Percentiles rank a stretch among this genome's conserved stretches.
phyloP scores from a whole-genome alignment of 1,140 invertebrate species.

The Drosophila nigrodunni region DNA sequence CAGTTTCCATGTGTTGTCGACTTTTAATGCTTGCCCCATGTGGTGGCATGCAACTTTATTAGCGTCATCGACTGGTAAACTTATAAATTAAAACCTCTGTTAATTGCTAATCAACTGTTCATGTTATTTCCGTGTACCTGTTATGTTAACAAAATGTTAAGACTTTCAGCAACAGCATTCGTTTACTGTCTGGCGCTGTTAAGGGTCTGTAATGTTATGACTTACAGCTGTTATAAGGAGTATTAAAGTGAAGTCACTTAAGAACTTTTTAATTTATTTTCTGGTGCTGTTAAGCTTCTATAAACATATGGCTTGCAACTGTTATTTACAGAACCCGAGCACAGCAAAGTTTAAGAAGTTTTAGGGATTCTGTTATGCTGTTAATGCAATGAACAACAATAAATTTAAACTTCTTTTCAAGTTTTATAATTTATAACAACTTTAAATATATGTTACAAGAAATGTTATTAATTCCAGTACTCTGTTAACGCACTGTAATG shows the following conservation, averaged over 20 bases:
- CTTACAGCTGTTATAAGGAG: not conserved
- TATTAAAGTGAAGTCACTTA: too few relatives aligned
- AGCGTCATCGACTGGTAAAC: not conserved
- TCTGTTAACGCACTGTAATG: not conserved
- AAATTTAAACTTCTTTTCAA: too few relatives aligned
- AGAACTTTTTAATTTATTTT: too few relatives aligned
- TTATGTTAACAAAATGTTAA: not conserved
- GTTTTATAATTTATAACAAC: too few relatives aligned
- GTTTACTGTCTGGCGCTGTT: too few relatives aligned
- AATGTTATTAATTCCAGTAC: too few relatives aligned
- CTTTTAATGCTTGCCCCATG: not conserved
- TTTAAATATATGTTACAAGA: too few relatives aligned
- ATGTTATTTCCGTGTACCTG: not conserved
- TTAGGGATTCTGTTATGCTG: too few relatives aligned
- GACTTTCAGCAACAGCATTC: too few relatives aligned
- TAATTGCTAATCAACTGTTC: not conserved
- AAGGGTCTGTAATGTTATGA: too few relatives aligned
- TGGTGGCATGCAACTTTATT: slow-evolving; percentile 3
- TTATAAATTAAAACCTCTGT: not conserved
- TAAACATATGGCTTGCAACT: not conserved
- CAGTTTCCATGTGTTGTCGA: not conserved
- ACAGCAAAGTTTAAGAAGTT: not conserved
- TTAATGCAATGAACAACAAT: too few relatives aligned
- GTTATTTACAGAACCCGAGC: not conserved
- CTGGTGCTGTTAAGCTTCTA: not conserved